Evolutionary conservation across 2,797 vertebrate genomes (phyloP).

Genomic region (Neoniphon sammara): DNA sequence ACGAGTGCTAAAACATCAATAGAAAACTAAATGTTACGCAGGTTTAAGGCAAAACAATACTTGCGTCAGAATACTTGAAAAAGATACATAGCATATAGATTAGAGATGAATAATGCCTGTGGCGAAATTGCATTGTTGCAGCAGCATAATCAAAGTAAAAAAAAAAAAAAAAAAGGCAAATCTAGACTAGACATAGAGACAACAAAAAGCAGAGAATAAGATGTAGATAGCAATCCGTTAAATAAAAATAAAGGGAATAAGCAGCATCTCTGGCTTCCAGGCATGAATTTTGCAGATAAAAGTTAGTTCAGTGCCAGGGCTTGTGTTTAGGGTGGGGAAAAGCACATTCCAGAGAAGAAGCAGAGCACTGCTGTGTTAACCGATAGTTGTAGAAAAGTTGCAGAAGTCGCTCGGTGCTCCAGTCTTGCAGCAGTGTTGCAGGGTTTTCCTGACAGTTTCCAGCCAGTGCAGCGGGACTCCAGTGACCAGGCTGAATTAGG

Average conservation of each 20-base stretch:
- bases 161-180: conserved; percentile 41
- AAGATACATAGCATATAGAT: conserved; percentile 47
- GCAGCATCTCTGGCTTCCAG: neutral
- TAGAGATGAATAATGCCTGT: conserved; percentile 47
- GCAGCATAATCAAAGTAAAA: conserved; percentile 28
- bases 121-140: conserved; percentile 27
- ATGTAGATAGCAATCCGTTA: neutral
- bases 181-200: neutral
- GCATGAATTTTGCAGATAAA: too few species aligned
- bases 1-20: neutral
- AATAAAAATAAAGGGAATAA: conserved; percentile 4
- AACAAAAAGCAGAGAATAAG: neutral
- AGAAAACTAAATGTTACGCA: conserved; percentile 34
- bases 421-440: neutral
- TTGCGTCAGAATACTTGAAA: too few species aligned
- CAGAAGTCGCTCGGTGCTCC: too few species aligned
- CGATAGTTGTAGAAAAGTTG: too few species aligned
- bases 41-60: conserved; percentile 46
- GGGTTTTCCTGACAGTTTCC: conserved; percentile 16
- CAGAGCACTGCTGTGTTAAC: too few species aligned
- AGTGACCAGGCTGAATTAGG: conserved; percentile 1
- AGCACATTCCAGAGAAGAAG: too few species aligned
- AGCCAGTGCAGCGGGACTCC: neutral
- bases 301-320: too few species aligned
- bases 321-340: too few species aligned